Conservation (phyloP, 1,140 invertebrate species). For the Ctenoplectra terminalis region DNA sequence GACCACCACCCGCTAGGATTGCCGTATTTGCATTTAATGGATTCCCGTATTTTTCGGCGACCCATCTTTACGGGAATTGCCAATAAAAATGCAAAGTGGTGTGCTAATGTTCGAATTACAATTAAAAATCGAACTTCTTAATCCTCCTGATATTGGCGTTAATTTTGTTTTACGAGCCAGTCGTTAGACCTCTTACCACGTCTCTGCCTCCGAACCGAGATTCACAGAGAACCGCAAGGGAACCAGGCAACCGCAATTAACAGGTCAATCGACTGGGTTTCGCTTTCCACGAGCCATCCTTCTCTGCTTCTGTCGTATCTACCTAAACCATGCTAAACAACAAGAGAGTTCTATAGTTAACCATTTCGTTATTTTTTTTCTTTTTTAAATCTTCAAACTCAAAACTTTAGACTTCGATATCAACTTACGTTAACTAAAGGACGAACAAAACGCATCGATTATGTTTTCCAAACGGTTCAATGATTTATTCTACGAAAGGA, state of each 20-base stretch:
- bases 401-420: background rate
- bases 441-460: too few species aligned
- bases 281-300: background rate
- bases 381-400: background rate
- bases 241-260: slow-evolving; percentile 1
- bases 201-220: background rate
- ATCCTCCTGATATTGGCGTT: background rate
- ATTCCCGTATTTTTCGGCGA: background rate
- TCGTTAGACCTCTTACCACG: background rate
- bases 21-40: slow-evolving; percentile 59
- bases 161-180: background rate
- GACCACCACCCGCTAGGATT: background rate
- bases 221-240: background rate
- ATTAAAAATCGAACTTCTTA: background rate
- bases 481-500: background rate
- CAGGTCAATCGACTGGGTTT: slow-evolving; percentile 4
- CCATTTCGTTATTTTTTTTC: background rate
- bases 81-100: background rate
- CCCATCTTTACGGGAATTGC: background rate
- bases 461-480: background rate
- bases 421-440: too few species aligned
- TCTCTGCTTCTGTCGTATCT: background rate
- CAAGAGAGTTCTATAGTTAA: too few species aligned
- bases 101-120: background rate
- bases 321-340: too few species aligned